Conservation (phyloP, 2,888 invertebrate genomes). For the Morinoia aosen region DNA sequence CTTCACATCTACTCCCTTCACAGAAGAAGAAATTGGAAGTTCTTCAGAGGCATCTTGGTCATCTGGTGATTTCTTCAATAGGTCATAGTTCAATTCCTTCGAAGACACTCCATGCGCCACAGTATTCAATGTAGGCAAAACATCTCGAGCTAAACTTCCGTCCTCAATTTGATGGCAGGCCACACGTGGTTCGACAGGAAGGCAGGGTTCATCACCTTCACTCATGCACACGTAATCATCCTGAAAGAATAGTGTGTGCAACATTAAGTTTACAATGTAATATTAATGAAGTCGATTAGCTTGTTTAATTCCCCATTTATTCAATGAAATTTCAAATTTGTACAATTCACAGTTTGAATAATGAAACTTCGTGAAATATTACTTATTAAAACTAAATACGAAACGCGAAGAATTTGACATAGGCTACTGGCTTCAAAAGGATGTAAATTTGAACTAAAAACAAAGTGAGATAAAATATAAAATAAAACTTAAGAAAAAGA, state of each 20-base stretch:
- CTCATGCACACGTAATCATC: conserved; percentile 67
- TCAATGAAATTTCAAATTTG: neutral
- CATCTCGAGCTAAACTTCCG: neutral
- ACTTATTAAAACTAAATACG: no score
- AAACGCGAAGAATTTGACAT: no score
- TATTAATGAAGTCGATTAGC: neutral
- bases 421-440: no score
- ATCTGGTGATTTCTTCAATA: neutral
- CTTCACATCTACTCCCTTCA: neutral
- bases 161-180: neutral
- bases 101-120: neutral
- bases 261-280: neutral
- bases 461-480: no score
- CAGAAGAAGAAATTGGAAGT: neutral
- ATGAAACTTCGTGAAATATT: no score
- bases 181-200: conserved; percentile 35
- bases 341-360: no score
- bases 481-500: no score
- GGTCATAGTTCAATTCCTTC: neutral
- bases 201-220: conserved; percentile 64
- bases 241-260: conserved; percentile 49
- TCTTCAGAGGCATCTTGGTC: neutral
- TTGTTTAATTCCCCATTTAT: neutral
- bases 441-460: no score
- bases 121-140: neutral